These are phyloP conservation scores for Ophion slaviceki DNA, from an alignment of 2,888 invertebrate genomes.

Conservation along the genomic window DNA sequence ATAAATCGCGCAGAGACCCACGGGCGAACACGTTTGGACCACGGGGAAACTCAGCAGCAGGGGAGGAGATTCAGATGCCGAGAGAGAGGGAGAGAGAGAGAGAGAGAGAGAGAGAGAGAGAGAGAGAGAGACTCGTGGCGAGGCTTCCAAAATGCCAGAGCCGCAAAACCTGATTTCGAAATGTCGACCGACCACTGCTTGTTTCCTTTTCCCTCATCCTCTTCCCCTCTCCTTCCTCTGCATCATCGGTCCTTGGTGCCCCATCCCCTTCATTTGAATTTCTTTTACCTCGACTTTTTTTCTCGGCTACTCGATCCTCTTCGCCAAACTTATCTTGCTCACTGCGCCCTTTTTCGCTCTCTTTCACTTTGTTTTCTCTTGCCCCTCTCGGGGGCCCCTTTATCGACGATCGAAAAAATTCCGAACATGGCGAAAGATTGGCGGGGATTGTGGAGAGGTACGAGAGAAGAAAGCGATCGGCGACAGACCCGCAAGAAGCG, in stretches of 20 bases:
- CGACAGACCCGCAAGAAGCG: neutral
- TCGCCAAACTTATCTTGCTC: slow-evolving; percentile 51
- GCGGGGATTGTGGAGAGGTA: neutral
- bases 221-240: slow-evolving; percentile 36
- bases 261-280: slow-evolving; percentile 22
- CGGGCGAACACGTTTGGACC: slow-evolving; percentile 19
- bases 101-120: slow-evolving; percentile 17
- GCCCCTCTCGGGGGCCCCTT: slow-evolving; percentile 26
- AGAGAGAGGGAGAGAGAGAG: neutral
- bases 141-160: slow-evolving; percentile 73
- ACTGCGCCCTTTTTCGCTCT: slow-evolving; percentile 30
- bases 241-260: slow-evolving; percentile 21
- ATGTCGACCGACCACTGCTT: slow-evolving; percentile 72
- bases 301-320: slow-evolving; percentile 33
- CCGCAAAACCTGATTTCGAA: slow-evolving; percentile 76
- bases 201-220: slow-evolving; percentile 52
- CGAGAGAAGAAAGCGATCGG: neutral
- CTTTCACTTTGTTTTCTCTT: slow-evolving; percentile 1
- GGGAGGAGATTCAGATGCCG: slow-evolving; percentile 16
- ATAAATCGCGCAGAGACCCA: neutral
- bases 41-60: slow-evolving; percentile 8
- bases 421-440: slow-evolving; percentile 15
- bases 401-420: slow-evolving; percentile 57
- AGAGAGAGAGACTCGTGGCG: slow-evolving; percentile 59
- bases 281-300: slow-evolving; percentile 49